Evolutionary conservation across 2,888 invertebrate genomes (phyloP), one percentile per base, ranked within the genome.

Genomic region (Sesamia inferens): DNA sequence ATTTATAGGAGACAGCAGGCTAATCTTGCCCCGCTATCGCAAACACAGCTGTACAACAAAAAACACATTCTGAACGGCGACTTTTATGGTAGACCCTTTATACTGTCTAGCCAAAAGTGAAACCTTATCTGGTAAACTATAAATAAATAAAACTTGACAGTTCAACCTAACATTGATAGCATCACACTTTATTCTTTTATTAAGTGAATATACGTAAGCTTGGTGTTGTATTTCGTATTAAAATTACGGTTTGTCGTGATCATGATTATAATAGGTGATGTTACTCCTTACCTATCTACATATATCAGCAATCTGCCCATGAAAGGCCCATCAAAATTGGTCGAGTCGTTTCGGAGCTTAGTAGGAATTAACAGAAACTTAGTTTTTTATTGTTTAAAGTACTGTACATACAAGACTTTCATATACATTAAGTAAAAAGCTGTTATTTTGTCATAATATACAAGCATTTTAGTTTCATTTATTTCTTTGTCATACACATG

Each of bases 111-210:
- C 75, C 75, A 84, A 84, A 83, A 77, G 79, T 81, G 67, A 79
- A 84, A 84, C 76, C 76, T 79, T 84, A 84, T 84, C 84, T 79
- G 48, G 68, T 55, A 39, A 58, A 71, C 71, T 66, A 82, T 81
- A 83, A 83, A 83, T 83, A 81, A 78, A 75, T 68, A 83, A 69
- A 83, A 78, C 76, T 72, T 81, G 84, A 78, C 78, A 70, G 79
- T 83, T 24, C 71, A 59, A 82, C 69, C 74, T 63, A 62, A 82
- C 69, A 31, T 78, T 74, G 74, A 81, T 82, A 82, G 55, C 67
- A 72, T 81, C 81, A 69, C 65, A 71, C 67, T 82, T 74, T 68
- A 74, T 64, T 82, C 48, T 65, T 80, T 67, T 79, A 64, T 64
- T 58, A 68, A 71, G 70, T 62, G 66, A 67, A 76, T 76, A 51